Evolutionary conservation across 1,140 invertebrate species (phyloP).

Genomic region (Lasaia peninsularis): DNA sequence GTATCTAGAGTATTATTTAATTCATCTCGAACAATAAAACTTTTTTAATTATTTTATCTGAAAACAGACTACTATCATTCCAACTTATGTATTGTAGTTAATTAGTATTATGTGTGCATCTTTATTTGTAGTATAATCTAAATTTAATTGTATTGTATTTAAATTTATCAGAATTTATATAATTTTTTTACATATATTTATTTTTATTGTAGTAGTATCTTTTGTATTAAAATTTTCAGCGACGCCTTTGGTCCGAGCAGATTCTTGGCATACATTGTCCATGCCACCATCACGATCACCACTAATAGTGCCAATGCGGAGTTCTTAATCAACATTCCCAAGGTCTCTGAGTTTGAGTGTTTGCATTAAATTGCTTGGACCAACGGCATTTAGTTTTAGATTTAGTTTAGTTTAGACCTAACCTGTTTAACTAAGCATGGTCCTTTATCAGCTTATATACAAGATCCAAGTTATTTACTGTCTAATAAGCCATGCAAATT

Average conservation of each 20-base stretch:
- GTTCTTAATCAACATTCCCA: constrained; percentile 19
- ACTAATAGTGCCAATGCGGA: constrained; percentile 43
- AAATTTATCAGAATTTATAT: background rate
- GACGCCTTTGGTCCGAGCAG: constrained; percentile 74
- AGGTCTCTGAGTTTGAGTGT: constrained; percentile 40
- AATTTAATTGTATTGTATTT: too few species aligned
- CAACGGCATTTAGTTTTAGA: constrained; percentile 48
- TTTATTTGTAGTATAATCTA: too few species aligned
- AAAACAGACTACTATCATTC: too few species aligned
- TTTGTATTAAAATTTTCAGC: constrained; percentile 51
- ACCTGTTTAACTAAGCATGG: constrained; percentile 4
- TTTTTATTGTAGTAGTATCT: constrained; percentile 17
- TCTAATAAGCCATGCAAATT: background rate
- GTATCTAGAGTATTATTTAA: too few species aligned
- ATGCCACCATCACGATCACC: constrained; percentile 71
- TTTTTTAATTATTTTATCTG: too few species aligned
- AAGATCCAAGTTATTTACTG: background rate
- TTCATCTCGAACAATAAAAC: too few species aligned
- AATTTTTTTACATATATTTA: constrained; percentile 10
- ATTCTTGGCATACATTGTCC: constrained; percentile 73
- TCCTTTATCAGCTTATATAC: background rate
- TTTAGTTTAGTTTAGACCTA: constrained; percentile 20
- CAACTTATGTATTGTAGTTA: too few species aligned
- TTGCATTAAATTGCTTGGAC: constrained; percentile 62
- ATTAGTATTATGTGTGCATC: too few species aligned